These are phyloP conservation scores for Dendronephthya gigantea DNA, from an alignment of 64 coral and sea anemone genomes.

Conservation along the genomic window DNA sequence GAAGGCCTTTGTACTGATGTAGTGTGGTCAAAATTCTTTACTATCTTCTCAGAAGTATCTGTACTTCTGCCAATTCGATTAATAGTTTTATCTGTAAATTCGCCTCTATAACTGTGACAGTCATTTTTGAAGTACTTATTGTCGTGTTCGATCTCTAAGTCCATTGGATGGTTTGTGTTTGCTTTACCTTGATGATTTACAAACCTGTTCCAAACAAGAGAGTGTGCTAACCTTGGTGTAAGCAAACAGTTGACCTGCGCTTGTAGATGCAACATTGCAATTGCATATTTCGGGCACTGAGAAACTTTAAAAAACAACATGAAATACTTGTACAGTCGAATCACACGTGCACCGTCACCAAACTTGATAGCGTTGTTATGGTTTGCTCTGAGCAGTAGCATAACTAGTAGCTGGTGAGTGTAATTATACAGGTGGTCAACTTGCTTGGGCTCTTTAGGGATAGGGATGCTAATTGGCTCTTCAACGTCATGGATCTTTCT, in stretches of 20 bases:
- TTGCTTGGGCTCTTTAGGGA: neutral
- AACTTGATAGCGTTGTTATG: slow-evolving; percentile 55
- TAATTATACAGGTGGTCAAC: slow-evolving; percentile 36
- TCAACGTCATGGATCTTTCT: slow-evolving; percentile 10
- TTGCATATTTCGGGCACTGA: slow-evolving; percentile 53
- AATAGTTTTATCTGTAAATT: slow-evolving; percentile 40
- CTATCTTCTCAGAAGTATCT: slow-evolving; percentile 1
- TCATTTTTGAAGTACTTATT: slow-evolving; percentile 42
- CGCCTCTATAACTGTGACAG: slow-evolving; percentile 16
- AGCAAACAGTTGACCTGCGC: slow-evolving; percentile 53
- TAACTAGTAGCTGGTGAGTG: slow-evolving; percentile 26
- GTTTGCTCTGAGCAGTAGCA: slow-evolving; percentile 29
- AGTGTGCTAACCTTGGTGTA: slow-evolving; percentile 41
- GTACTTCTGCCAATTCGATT: slow-evolving; percentile 3
- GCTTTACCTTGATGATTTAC: slow-evolving; percentile 42
- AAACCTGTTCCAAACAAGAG: slow-evolving; percentile 44
- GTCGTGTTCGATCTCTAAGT: slow-evolving; percentile 49
- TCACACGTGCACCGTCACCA: slow-evolving; percentile 41
- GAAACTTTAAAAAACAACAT: slow-evolving; percentile 42
- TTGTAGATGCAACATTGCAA: slow-evolving; percentile 37
- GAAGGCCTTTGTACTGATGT: slow-evolving; percentile 36
- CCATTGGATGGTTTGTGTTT: slow-evolving; percentile 44
- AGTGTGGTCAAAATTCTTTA: neutral
- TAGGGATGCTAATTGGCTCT: neutral
- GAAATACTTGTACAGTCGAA: slow-evolving; percentile 57